Evolutionary conservation across 2,888 invertebrate genomes (phyloP), one percentile per base, ranked within the genome.

Genomic region (Cabera pusaria): DNA sequence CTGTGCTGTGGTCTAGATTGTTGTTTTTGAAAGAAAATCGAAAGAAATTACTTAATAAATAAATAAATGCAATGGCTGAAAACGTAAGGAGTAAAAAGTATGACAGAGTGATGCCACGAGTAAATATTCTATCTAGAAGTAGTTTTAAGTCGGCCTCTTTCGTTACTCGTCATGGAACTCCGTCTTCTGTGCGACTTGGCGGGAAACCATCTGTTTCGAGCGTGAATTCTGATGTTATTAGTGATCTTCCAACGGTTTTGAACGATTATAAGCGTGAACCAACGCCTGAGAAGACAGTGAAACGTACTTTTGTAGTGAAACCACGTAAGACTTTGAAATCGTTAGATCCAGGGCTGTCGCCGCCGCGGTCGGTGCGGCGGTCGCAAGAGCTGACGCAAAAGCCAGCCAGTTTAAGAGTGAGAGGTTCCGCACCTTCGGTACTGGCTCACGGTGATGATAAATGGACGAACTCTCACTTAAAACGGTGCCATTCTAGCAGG

Each of bases 81-180:
- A 41, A 17, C 8, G 26, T 7, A 0, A 39, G 27, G 22, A 58
- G 26, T 18, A 70, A 60, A 10, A 73, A 57, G 42, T 85, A 85
- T 45, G 72, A 72, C 5, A 77, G 81, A 61, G 84, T 87, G 0
- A 83, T 85, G 86, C 58, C 87, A 14, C 80, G 85, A 23, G 71
- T 85, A 1, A 49, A 56, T 26, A 76, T 68, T 56, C 59, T 49
- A 34, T 64, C 72, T 16, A 56, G 54, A 12, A 49, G 51, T 12
- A 73, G 58, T 49, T 48, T 77, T 16, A 74, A 63, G 31, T 60
- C 76, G 12, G 69, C 50, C 53, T 70, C 75, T 22, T 56, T 53
- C 34, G 80, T 87, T 43, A 76, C 66, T 34, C 74, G 80, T 26
- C 85, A 86, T 50, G 72, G 72, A 53, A 58, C 53, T 34, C 67